A percentile compares a stretch with the other conserved stretches of the same genome.
Conservation (phyloP, 2,113 vertebrate genomes). For the Gadus macrocephalus region DNA sequence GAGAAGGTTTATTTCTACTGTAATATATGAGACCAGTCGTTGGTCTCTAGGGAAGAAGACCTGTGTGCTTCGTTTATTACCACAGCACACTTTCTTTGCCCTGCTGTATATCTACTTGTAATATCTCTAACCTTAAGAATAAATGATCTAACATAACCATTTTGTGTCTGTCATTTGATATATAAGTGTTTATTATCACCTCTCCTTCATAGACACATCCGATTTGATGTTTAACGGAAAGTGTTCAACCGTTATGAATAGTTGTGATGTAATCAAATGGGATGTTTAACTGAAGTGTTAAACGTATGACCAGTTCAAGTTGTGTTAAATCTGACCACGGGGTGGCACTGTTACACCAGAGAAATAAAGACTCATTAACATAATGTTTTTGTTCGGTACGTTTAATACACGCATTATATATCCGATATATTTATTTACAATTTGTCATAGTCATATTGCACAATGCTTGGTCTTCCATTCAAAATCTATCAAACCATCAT, state of each 20-base stretch:
- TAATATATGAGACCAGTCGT: conserved; percentile 29
- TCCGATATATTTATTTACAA: too few relatives aligned
- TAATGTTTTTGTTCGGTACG: not conserved
- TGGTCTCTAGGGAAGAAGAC: conserved; percentile 34
- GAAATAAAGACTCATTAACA: not conserved
- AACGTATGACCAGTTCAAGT: too few relatives aligned
- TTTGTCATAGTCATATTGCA: too few relatives aligned
- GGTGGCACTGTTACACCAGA: conserved; percentile 5
- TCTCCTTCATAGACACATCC: too few relatives aligned
- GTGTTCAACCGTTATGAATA: too few relatives aligned
- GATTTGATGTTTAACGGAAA: too few relatives aligned
- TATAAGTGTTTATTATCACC: too few relatives aligned
- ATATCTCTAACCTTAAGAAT: conserved; percentile 66
- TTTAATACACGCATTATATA: not conserved
- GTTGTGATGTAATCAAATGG: too few relatives aligned
- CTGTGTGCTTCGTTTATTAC: conserved; percentile 31
- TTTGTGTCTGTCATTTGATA: not conserved
- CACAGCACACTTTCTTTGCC: conserved; percentile 31
- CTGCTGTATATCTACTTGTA: conserved; percentile 75
- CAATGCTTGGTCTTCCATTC: too few relatives aligned
- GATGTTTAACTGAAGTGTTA: too few relatives aligned
- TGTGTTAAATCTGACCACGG: not conserved
- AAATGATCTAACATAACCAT: conserved; percentile 54
- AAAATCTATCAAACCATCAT: too few relatives aligned
- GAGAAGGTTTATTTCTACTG: conserved; percentile 26